Evolutionary conservation across 2,888 invertebrate genomes (phyloP), one percentile per base, ranked within the genome.

Genomic region (Psylliodes chrysocephalus): DNA sequence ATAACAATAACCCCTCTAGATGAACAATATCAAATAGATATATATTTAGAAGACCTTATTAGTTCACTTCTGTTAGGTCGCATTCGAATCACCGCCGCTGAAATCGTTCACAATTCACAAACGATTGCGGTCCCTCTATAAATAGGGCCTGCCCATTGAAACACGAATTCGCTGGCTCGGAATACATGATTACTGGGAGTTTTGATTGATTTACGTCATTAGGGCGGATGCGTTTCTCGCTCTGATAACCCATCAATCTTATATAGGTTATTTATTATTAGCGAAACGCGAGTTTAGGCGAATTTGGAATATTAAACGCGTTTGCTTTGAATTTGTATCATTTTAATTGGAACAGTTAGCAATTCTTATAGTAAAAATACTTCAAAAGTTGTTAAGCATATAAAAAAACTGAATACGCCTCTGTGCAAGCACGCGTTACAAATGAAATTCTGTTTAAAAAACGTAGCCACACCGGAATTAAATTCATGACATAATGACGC

Each of bases 161-260:
- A 59, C 40, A 40, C 59, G 49, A 49, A 59, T 59, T 49, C 59
- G 28, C 49, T 28, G 59, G 59, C 2, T 59, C 28, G 28, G 59
- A 49, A 59, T 59, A 49, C 49, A 59, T 28, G 59, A 59, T 59
- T 51, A 59, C 59, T 59, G 33, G 25, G 40, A 25, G 40, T 59
- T 59, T 59, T 59, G 59, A 59, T 59, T 59, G 59, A 59, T 59
- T 59, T 40, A 38, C 49, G 17, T 46, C 59, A 51, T 59, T 59
- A 59, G 25, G 28, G 40, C 40, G 38, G 15, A 59, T 49, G 38
- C 40, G 49, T 49, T 42, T 59, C 40, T 28, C 59, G 28, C 25
- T 49, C 19, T 40, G 25, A 19, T 47, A 59, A 35, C n/a, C 25
- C 28, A 59, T 59, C 40, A 30, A 59, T 59, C 59, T 49, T 51